Percentiles rank a stretch among this genome's conserved stretches.
Conservation (phyloP, 1,140 invertebrate genomes). For the Polyergus mexicanus region DNA sequence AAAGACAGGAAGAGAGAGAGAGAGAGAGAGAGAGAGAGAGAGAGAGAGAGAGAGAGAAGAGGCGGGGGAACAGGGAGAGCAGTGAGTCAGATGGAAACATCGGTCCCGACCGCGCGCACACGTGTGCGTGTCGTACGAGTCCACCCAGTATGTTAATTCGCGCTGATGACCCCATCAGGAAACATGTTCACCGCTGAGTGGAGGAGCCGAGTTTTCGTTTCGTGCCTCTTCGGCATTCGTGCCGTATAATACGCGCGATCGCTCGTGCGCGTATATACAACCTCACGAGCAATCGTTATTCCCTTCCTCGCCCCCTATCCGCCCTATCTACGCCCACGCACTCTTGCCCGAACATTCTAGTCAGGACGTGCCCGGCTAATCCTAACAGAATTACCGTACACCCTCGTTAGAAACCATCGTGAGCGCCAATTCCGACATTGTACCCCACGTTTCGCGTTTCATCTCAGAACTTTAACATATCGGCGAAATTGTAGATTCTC, state of each 20-base stretch:
- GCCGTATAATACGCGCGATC: constrained; percentile 40
- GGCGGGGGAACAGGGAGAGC: background rate
- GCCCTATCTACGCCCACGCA: constrained; percentile 71
- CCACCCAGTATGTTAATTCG: constrained; percentile 83
- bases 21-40: background rate
- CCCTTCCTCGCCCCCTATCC: constrained; percentile 12
- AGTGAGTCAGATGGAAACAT: constrained; percentile 74
- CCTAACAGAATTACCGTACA: constrained; percentile 71
- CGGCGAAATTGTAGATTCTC: background rate
- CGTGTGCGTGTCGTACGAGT: constrained; percentile 76
- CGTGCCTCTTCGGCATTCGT: constrained; percentile 58
- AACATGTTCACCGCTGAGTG: constrained; percentile 79
- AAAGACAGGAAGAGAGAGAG: background rate
- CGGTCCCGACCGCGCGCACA: constrained; percentile 48
- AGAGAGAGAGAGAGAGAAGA: background rate
- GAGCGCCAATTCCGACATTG: constrained; percentile 45
- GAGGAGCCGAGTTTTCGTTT: constrained; percentile 76
- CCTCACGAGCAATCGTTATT: constrained; percentile 75
- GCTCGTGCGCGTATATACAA: background rate
- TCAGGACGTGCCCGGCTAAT: constrained; percentile 62
- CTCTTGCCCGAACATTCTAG: constrained; percentile 73
- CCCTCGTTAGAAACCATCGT: constrained; percentile 68
- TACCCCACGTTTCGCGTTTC: background rate
- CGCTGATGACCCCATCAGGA: constrained; percentile 83
- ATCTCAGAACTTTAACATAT: background rate